phyloP scores from a whole-genome alignment of 2,888 invertebrate species.

The Galerucella calmariensis region DNA sequence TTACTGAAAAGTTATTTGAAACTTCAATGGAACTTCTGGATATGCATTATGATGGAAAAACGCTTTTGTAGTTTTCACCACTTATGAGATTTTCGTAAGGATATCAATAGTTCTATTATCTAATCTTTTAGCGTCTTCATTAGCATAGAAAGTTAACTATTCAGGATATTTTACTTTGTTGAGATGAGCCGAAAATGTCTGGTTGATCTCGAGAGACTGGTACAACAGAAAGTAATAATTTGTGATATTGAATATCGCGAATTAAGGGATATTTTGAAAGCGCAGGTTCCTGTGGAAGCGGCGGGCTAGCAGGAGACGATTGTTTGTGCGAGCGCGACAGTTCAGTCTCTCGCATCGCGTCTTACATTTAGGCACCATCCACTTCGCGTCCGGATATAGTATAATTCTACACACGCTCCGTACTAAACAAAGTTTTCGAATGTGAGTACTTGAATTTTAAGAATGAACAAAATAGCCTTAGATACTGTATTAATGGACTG shows the following conservation, averaged over 20 bases:
- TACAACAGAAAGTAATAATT: slow-evolving; percentile 39
- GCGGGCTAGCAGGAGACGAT: slow-evolving; percentile 42
- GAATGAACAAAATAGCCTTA: slow-evolving; percentile 6
- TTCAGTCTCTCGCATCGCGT: slow-evolving; percentile 42
- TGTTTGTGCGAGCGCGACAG: slow-evolving; percentile 37
- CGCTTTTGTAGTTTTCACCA: too few species aligned
- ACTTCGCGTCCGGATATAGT: slow-evolving; percentile 3
- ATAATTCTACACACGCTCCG: background rate
- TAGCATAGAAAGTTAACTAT: background rate
- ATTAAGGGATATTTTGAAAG: slow-evolving; percentile 43
- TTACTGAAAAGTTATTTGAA: too few species aligned
- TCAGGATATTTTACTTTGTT: background rate
- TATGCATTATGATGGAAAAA: too few species aligned
- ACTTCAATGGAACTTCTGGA: too few species aligned
- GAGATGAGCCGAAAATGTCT: background rate
- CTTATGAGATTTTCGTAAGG: too few species aligned
- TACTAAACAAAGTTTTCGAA: slow-evolving; percentile 5
- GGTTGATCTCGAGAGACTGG: slow-evolving; percentile 6
- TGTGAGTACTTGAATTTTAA: slow-evolving; percentile 6
- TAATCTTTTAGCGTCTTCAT: background rate
- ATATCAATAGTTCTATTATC: background rate
- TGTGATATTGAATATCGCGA: slow-evolving; percentile 44
- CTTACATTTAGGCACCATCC: slow-evolving; percentile 26
- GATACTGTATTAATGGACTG: background rate
- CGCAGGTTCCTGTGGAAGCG: slow-evolving; percentile 45